Percentiles rank a stretch among this genome's conserved stretches.
phyloP scores from a whole-genome alignment of 2,888 invertebrate genomes.

The Mimumesa dahlbomi region DNA sequence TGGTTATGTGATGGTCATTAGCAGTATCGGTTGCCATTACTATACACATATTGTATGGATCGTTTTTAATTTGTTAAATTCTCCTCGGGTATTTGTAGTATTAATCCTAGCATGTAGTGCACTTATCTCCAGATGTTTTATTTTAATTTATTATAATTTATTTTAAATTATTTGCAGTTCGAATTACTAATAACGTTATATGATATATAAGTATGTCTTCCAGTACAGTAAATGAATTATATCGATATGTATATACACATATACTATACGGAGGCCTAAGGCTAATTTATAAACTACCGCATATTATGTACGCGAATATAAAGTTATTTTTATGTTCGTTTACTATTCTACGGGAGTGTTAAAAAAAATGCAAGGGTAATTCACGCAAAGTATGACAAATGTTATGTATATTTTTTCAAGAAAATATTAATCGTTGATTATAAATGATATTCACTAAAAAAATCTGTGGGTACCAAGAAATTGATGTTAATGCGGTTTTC shows the following conservation, averaged over 20 bases:
- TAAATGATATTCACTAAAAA: constrained; percentile 2
- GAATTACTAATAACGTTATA: not conserved
- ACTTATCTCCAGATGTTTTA: not conserved
- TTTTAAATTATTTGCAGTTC: constrained; percentile 5
- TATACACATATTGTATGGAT: not conserved
- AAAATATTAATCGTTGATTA: not conserved
- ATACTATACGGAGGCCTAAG: no score
- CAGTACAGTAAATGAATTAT: no score
- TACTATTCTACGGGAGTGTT: no score
- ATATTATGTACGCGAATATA: no score
- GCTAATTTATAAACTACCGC: no score
- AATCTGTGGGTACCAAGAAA: constrained; percentile 8
- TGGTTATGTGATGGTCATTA: constrained; percentile 1
- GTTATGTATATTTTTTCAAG: not conserved
- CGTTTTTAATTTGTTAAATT: not conserved
- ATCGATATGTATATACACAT: no score
- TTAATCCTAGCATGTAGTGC: constrained; percentile 2
- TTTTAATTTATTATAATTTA: constrained; percentile 4
- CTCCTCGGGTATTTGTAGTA: not conserved
- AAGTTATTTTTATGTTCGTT: no score
- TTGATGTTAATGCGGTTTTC: constrained; percentile 69
- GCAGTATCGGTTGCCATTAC: not conserved
- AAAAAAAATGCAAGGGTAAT: no score
- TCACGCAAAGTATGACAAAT: no score
- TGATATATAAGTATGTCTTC: no score